A percentile compares a stretch with the other conserved stretches of the same genome.
phyloP scores from a whole-genome alignment of 2,888 invertebrate genomes.

The Tetragnatha montana region DNA sequence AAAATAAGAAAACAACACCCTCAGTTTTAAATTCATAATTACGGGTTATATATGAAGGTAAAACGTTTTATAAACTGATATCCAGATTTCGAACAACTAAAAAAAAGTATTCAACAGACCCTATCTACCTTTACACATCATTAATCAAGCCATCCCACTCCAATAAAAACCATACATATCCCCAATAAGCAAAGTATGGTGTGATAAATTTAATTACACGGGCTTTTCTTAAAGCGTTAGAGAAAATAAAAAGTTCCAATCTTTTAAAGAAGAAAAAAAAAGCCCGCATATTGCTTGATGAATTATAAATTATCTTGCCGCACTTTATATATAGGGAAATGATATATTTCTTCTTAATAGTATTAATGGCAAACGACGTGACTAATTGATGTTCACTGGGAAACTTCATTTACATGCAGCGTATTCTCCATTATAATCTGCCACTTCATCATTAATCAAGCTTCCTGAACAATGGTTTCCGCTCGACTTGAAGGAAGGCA shows the following conservation, averaged over 20 bases:
- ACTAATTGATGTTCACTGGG: slow-evolving; percentile 55
- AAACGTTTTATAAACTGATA: too few relatives aligned
- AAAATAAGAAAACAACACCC: too few relatives aligned
- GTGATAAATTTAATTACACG: background rate
- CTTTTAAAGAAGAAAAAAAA: slow-evolving; percentile 26
- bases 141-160: background rate
- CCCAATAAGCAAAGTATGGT: background rate
- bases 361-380: slow-evolving; percentile 54
- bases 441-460: slow-evolving; percentile 45
- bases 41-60: too few relatives aligned
- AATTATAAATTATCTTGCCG: slow-evolving; percentile 38
- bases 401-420: slow-evolving; percentile 62
- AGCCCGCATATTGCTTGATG: slow-evolving; percentile 22
- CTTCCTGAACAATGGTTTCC: slow-evolving; percentile 33
- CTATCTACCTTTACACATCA: background rate
- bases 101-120: too few relatives aligned
- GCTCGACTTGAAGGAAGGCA: slow-evolving; percentile 19
- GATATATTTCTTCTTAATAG: slow-evolving; percentile 60
- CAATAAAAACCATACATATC: background rate
- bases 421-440: slow-evolving; percentile 34
- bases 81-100: too few relatives aligned
- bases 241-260: background rate
- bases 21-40: too few relatives aligned
- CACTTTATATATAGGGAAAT: slow-evolving; percentile 27
- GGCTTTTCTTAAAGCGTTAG: background rate